Percentiles rank a stretch among this genome's conserved stretches.
These are phyloP conservation scores for Eremobia ochroleuca DNA, from an alignment of 2,888 invertebrate species.

Conservation along the genomic window DNA sequence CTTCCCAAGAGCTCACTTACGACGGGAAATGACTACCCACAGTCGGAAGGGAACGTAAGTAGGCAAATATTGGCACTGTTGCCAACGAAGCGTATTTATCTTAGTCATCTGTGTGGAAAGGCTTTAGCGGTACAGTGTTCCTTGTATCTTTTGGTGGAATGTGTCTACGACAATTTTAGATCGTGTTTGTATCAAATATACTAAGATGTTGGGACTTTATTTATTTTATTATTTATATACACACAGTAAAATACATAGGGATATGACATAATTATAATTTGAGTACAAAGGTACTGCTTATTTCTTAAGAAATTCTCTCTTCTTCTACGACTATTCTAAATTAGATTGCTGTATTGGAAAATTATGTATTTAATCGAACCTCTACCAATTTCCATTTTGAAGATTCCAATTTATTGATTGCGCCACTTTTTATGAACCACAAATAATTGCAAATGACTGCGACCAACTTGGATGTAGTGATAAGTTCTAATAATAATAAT, in stretches of 20 bases:
- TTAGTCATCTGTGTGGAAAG: slow-evolving; percentile 30
- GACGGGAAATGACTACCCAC: slow-evolving; percentile 61
- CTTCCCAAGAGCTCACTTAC: slow-evolving; percentile 56
- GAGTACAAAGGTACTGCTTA: too few relatives aligned
- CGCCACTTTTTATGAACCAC: neutral
- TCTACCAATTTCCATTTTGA: neutral
- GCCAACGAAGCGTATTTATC: slow-evolving; percentile 53
- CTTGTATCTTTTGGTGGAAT: slow-evolving; percentile 11
- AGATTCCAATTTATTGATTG: neutral
- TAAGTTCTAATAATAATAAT: too few relatives aligned
- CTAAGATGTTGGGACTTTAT: neutral
- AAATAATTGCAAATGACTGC: neutral
- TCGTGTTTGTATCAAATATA: neutral
- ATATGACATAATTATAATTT: too few relatives aligned
- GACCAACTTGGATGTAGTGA: neutral
- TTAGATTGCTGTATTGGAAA: neutral
- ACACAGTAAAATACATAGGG: too few relatives aligned
- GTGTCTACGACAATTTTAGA: neutral
- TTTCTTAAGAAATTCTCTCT: too few relatives aligned
- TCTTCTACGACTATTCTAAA: neutral
- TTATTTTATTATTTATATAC: too few relatives aligned
- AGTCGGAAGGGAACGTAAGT: slow-evolving; percentile 63
- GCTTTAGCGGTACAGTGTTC: slow-evolving; percentile 11
- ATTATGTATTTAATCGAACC: neutral
- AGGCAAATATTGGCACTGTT: slow-evolving; percentile 62